phyloP scores from a whole-genome alignment of 2,113 vertebrate species.

The Calyptomena viridis region DNA sequence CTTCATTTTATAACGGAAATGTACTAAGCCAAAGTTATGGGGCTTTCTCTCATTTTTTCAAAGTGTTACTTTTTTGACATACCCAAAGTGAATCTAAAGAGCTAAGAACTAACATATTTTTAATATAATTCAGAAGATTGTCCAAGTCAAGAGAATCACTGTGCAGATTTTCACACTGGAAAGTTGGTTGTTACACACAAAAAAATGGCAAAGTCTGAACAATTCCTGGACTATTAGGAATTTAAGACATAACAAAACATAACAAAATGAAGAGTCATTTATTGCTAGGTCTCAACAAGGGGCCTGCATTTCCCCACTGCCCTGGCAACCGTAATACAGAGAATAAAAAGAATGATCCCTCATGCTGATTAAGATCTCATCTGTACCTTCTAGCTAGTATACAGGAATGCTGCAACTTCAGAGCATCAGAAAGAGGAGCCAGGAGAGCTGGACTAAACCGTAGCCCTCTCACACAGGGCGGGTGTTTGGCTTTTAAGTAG shows the following conservation, averaged over 20 bases:
- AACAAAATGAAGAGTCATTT: neutral
- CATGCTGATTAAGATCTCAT: neutral
- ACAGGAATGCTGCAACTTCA: neutral
- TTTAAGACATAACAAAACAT: neutral
- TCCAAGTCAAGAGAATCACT: conserved; percentile 47
- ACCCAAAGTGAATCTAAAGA: conserved; percentile 46
- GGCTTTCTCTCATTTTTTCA: neutral
- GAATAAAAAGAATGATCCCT: neutral
- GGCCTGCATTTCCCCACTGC: neutral
- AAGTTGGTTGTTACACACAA: conserved; percentile 21
- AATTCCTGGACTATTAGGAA: neutral
- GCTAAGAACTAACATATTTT: conserved; percentile 41
- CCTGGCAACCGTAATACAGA: neutral
- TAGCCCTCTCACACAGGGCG: neutral
- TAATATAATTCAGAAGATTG: conserved; percentile 43
- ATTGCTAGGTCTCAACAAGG: conserved; percentile 27
- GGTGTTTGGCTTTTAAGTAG: neutral
- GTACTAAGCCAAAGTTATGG: conserved; percentile 11
- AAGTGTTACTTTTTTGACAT: conserved; percentile 41
- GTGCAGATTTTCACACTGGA: conserved; percentile 4
- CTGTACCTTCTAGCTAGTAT: neutral
- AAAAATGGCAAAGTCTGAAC: neutral
- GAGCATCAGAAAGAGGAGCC: neutral
- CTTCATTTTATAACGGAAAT: conserved; percentile 49
- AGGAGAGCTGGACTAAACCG: neutral